Conservation (phyloP, 2,888 invertebrate species). For the Mantis religiosa region DNA sequence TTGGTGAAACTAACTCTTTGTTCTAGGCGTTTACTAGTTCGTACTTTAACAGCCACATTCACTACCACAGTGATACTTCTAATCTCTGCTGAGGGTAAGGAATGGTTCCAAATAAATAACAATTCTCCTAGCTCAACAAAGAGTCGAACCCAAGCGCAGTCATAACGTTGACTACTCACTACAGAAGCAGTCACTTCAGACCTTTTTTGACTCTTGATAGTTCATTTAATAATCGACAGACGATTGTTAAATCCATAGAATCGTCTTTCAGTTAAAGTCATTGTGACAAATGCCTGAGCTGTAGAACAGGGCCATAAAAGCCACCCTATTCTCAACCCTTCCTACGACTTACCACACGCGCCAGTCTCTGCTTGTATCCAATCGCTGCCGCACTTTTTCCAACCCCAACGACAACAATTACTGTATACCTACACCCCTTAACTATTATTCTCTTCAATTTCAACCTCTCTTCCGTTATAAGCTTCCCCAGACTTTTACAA, state of each 20-base stretch:
- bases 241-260: background rate
- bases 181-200: too few relatives aligned
- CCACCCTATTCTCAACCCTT: background rate
- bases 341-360: background rate
- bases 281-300: background rate
- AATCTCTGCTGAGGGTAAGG: too few relatives aligned
- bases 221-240: background rate
- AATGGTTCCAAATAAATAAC: too few relatives aligned
- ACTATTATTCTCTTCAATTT: constrained; percentile 9
- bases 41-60: too few relatives aligned
- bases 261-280: background rate
- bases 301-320: background rate
- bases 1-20: too few relatives aligned
- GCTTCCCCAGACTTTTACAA: background rate
- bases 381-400: background rate
- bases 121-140: too few relatives aligned
- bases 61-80: too few relatives aligned
- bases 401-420: constrained; percentile 1
- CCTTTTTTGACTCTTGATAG: background rate
- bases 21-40: too few relatives aligned
- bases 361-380: background rate
- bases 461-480: constrained; percentile 11
- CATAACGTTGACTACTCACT: too few relatives aligned
- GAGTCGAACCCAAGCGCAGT: too few relatives aligned
- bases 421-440: constrained; percentile 5